Evolutionary conservation across 2,113 vertebrate species (phyloP).

Genomic region (Siniperca chuatsi): DNA sequence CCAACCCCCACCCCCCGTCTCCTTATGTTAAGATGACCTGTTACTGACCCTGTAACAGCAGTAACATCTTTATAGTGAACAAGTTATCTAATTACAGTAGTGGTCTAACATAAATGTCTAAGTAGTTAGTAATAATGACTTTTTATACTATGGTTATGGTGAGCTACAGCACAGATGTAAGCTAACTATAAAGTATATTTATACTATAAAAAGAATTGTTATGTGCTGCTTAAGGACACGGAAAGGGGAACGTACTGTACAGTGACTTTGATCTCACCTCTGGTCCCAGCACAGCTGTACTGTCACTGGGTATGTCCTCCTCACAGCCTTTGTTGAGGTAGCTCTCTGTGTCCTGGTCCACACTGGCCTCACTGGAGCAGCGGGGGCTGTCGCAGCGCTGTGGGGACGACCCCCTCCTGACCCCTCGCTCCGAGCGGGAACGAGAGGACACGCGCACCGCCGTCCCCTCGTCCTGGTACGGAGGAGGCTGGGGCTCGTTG

Average conservation of each 20-base stretch:
- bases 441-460: slow-evolving; percentile 83
- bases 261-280: slow-evolving; percentile 85
- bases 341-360: slow-evolving; percentile 90
- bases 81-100: slow-evolving; percentile 5
- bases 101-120: neutral
- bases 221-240: neutral
- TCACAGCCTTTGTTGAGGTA: slow-evolving; percentile 93
- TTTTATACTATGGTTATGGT: neutral
- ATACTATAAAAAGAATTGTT: neutral
- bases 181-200: neutral
- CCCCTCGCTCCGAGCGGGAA: slow-evolving; percentile 85
- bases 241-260: neutral
- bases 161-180: neutral
- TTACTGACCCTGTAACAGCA: slow-evolving; percentile 30
- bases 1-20: neutral
- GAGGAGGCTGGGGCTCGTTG: slow-evolving; percentile 91
- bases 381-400: slow-evolving; percentile 64
- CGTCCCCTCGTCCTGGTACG: slow-evolving; percentile 90
- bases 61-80: neutral
- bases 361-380: slow-evolving; percentile 91
- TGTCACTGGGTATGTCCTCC: slow-evolving; percentile 96
- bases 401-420: slow-evolving; percentile 85
- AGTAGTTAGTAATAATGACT: neutral
- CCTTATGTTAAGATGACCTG: slow-evolving; percentile 5
- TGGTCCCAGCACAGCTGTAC: slow-evolving; percentile 93